Evolutionary conservation across 2,888 invertebrate species (phyloP), one percentile per base, ranked within the genome.

Genomic region (Eurytoma californica): DNA sequence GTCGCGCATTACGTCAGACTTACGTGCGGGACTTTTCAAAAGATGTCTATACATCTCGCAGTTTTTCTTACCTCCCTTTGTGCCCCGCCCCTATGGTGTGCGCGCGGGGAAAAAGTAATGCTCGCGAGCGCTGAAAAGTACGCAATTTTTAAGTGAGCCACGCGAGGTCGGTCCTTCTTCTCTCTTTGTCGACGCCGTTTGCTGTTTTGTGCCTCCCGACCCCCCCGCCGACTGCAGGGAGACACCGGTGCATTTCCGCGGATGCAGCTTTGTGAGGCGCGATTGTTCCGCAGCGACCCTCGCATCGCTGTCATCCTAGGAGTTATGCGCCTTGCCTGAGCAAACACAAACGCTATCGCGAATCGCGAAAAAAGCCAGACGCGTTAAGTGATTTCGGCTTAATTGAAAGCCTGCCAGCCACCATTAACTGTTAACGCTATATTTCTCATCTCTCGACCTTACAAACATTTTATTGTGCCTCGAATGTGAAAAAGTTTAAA

Each of bases 341-440:
- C 51, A 75, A 79, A 70, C 47, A 74, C 61, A 39, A 74, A 68
- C 61, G 49, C 51, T 4, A 58, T 57, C 47, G 28, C 79, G 76
- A 9, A 9, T 39, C 39, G 79, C 79, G 83, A 83, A 75, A 67
- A 70, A 75, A 18, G 77, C 83, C 77, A 82, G 83, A 82, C 83
- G 83, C 83, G 83, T 83, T 85, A 85, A 85, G 84, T 81, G 86
- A 85, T 84, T 85, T 83, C 83, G 82, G 82, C 85, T 80, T 86
- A 86, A 87, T 86, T 86, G 84, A 86, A 85, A 86, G 81, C n/a
- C 30, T 12, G 30, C 20, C 14, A 16, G 5, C 7, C 20, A 20
- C n/a, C 18, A 13, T 53, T 67, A n/a, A 3, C 13, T 9, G 53
- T 4, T n/a, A 16, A 53, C 16, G 53, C 39, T 1, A 39, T 9